Base-by-base conservation (phyloP, 2,797 vertebrate species). In the Enteromius trimaculatus region DNA sequence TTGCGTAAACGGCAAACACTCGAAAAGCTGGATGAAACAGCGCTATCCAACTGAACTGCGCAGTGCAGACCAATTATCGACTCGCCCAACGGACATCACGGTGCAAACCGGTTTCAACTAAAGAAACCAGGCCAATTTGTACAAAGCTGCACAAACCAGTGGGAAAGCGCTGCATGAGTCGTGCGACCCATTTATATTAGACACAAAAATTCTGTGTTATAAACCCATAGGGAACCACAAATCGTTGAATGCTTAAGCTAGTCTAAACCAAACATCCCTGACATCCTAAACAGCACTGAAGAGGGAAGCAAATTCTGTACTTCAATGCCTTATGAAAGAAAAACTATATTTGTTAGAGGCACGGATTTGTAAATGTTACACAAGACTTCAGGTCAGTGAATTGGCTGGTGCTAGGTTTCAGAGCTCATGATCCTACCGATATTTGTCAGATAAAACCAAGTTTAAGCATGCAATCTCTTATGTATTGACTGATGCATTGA, bases 121-220 rank as follows among this genome's bases (percentile, higher is more conserved):
- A 17, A 66, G 47, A 79, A 79, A 68, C 42, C 77, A 65, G 77
- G 77, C 77, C 77, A 79, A 79, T 65, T 66, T 65, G 76, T 31
- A 49, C 77, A 79, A 79, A 79, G 77, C 77, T 65, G 37, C 55
- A 64, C 23, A 77, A 79, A 51, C 44, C 77, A 65, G 60, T 66
- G 44, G 77, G 77, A 66, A 79, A 65, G 23, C 60, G 19, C 77
- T 66, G 60, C 42, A 34, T 13, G 77, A 79, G 62, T 66, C 1
- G 11, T 47, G 23, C 42, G 29, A 79, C 77, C 60, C 62, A 49
- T 66, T 79, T 65, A 65, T 66, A 79, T 79, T 79, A 31, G 42
- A 79, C 4, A 60, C 34, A 77, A 58, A 58, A 62, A 44, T 60
- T 42, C 44, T 10, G 55, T 26, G 55, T 64, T 77, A 60, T 47